Conservation (phyloP, 53 echinoderm and acorn worm species). For the Glandiceps talaboti region DNA sequence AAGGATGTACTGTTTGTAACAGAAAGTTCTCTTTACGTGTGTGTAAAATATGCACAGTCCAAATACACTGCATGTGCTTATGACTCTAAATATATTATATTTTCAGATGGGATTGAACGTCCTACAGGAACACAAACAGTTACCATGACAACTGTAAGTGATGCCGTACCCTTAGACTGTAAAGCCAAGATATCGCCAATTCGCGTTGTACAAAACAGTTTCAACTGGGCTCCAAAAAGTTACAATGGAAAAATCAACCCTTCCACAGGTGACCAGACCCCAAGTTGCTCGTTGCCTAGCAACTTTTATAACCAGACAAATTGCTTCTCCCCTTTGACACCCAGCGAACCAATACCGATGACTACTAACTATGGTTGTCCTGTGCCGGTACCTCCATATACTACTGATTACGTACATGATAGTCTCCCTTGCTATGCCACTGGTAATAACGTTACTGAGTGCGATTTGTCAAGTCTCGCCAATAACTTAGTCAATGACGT, state of each 20-base stretch:
- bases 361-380: not conserved
- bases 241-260: not conserved
- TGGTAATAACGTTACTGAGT: not conserved
- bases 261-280: not conserved
- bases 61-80: no score
- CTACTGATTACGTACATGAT: not conserved
- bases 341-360: not conserved
- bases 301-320: not conserved
- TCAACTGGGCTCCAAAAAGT: not conserved
- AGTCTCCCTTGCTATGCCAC: not conserved
- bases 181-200: not conserved
- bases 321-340: not conserved
- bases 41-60: no score
- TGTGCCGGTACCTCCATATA: not conserved
- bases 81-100: no score
- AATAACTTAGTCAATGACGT: no score
- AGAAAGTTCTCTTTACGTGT: no score
- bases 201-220: not conserved
- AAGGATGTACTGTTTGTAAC: no score
- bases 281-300: not conserved
- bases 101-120: no score
- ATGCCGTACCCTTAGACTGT: not conserved
- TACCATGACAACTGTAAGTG: not conserved
- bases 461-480: not conserved
- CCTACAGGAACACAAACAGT: not conserved